Evolutionary conservation across 1,140 invertebrate species (phyloP).

Genomic region (Formica selysi): DNA sequence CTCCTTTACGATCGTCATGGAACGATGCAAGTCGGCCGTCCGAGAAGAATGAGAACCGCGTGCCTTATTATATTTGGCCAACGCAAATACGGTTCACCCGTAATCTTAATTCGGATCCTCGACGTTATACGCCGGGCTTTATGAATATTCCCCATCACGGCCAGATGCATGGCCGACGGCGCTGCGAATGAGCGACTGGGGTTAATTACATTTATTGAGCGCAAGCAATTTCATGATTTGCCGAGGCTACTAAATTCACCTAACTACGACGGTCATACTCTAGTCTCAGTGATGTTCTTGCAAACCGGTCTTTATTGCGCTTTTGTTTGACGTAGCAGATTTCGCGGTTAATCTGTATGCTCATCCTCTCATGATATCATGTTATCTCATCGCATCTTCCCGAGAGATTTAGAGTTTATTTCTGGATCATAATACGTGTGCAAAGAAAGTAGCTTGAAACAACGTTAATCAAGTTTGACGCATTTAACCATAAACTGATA

Average conservation of each 20-base stretch:
- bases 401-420: background rate
- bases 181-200: slow-evolving; percentile 13
- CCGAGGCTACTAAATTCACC: slow-evolving; percentile 13
- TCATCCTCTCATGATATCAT: background rate
- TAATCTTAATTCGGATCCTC: slow-evolving; percentile 55
- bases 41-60: slow-evolving; percentile 44
- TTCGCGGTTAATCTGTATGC: background rate
- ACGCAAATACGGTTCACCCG: slow-evolving; percentile 48
- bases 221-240: slow-evolving; percentile 52
- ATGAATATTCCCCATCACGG: slow-evolving; percentile 50
- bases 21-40: background rate
- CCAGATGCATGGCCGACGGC: slow-evolving; percentile 31
- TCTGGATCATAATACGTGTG: background rate
- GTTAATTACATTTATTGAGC: slow-evolving; percentile 61
- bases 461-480: background rate
- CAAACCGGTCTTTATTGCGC: background rate
- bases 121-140: slow-evolving; percentile 31
- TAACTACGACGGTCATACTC: background rate
- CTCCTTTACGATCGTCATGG: background rate
- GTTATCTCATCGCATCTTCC: background rate
- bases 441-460: background rate
- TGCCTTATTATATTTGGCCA: slow-evolving; percentile 72
- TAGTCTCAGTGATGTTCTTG: background rate
- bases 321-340: background rate
- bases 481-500: background rate